Percentiles rank a stretch among this genome's conserved stretches.
Evolutionary conservation across 1,140 invertebrate species (phyloP).

Genomic region (Zophobas atratus): DNA sequence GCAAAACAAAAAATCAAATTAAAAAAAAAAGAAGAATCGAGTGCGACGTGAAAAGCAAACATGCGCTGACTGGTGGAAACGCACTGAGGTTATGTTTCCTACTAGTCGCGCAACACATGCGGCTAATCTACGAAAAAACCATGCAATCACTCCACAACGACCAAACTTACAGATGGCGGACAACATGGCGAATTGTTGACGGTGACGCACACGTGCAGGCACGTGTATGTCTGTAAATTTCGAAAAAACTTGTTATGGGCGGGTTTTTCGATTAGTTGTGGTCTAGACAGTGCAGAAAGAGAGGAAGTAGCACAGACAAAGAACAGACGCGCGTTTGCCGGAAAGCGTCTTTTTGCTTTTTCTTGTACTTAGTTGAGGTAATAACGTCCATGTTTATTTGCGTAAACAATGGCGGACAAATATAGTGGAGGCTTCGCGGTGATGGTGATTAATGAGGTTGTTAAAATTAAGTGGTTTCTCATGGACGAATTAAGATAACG

Average conservation of each 20-base stretch:
- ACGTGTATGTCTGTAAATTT: constrained; percentile 87
- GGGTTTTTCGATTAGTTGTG: not conserved
- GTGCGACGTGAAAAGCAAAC: no score
- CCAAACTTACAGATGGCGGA: constrained; percentile 83
- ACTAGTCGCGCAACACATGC: constrained; percentile 41
- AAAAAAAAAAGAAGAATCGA: constrained; percentile 10
- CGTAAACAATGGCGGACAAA: constrained; percentile 28
- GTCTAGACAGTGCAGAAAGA: not conserved
- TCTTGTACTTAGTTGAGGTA: constrained; percentile 8
- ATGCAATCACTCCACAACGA: constrained; percentile 24
- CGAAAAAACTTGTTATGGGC: constrained; percentile 6
- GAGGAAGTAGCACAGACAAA: constrained; percentile 1
- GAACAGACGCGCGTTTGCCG: constrained; percentile 17
- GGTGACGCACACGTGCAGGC: constrained; percentile 88
- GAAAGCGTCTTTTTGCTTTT: constrained; percentile 9
- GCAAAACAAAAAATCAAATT: constrained; percentile 68
- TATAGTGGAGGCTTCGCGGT: not conserved
- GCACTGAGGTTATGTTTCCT: not conserved
- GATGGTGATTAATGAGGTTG: not conserved
- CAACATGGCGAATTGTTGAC: constrained; percentile 87
- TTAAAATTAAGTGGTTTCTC: constrained; percentile 18
- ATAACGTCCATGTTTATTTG: constrained; percentile 4
- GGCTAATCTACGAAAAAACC: constrained; percentile 30
- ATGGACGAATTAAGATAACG: constrained; percentile 5
- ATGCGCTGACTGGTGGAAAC: no score